These are phyloP conservation scores for Metopia argyrocephala DNA, from an alignment of 2,888 invertebrate genomes.

Conservation along the genomic window DNA sequence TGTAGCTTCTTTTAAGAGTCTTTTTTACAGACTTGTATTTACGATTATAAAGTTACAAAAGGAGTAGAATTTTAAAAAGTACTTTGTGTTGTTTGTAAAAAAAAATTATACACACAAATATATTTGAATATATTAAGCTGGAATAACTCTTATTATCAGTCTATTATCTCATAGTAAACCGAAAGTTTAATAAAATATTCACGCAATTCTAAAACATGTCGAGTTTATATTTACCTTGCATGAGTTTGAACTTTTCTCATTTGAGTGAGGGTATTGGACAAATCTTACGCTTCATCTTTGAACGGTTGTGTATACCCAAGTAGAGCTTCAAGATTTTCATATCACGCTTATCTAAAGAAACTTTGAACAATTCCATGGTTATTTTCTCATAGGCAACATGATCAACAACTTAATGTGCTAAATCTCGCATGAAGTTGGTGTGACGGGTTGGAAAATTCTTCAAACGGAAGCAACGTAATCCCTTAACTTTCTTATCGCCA, in stretches of 20 bases:
- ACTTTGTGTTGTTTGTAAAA: no score
- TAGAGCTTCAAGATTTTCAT: constrained; percentile 98
- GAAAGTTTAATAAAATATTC: constrained; percentile 2
- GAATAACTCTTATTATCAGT: constrained; percentile 21
- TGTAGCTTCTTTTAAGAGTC: no score
- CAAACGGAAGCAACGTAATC: constrained; percentile 88
- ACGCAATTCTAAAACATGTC: constrained; percentile 11
- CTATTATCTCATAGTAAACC: constrained; percentile 6
- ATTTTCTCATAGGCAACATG: constrained; percentile 99
- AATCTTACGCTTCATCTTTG: constrained; percentile 99
- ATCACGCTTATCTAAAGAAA: constrained; percentile 98
- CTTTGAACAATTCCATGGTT: constrained; percentile 98
- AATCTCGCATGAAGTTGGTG: constrained; percentile 96
- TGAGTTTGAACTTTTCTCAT: constrained; percentile 96
- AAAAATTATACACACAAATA: no score
- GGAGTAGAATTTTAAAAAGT: no score
- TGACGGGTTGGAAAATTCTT: constrained; percentile 96
- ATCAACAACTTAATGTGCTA: constrained; percentile 97
- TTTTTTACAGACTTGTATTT: no score
- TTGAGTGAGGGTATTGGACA: constrained; percentile 95
- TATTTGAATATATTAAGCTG: no score
- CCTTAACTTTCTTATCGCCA: constrained; percentile 86
- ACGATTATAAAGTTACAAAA: no score
- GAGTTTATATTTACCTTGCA: constrained; percentile 79
- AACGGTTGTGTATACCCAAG: constrained; percentile 97